phyloP scores from a whole-genome alignment of 2,113 vertebrate species.

The Mustelus asterias region DNA sequence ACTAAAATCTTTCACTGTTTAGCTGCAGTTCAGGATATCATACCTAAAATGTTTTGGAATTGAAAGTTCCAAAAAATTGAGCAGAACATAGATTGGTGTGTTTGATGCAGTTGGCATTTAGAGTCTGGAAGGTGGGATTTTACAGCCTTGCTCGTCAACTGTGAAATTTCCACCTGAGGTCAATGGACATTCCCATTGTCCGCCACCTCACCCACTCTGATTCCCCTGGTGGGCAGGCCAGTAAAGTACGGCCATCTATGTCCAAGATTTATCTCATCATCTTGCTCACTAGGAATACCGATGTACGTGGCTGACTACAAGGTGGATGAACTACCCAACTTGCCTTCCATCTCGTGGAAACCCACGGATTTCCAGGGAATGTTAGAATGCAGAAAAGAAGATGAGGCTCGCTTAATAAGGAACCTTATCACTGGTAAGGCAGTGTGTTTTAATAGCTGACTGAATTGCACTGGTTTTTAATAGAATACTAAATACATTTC shows the following conservation, averaged over 20 bases:
- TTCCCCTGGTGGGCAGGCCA: too few species aligned
- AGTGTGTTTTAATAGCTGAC: too few species aligned
- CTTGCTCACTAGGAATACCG: background rate
- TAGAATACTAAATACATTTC: background rate
- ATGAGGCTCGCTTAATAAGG: constrained; percentile 61
- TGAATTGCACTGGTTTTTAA: background rate
- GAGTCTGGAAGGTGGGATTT: too few species aligned
- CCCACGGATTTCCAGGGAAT: constrained; percentile 48
- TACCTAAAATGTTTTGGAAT: background rate
- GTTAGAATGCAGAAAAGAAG: constrained; percentile 60
- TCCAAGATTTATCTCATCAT: background rate
- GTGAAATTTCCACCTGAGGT: too few species aligned
- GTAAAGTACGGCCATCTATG: too few species aligned
- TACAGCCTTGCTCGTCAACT: too few species aligned
- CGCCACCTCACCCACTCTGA: too few species aligned
- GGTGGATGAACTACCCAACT: background rate
- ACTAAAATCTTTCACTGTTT: background rate
- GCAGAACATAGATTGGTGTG: background rate
- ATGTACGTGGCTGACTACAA: background rate
- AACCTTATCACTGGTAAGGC: constrained; percentile 65
- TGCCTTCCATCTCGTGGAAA: background rate
- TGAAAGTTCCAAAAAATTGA: background rate
- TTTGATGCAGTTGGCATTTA: background rate
- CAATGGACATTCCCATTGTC: too few species aligned
- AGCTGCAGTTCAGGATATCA: background rate